Base-by-base conservation (phyloP, 2,888 invertebrate genomes). In the Bhutanitis thaidina region DNA sequence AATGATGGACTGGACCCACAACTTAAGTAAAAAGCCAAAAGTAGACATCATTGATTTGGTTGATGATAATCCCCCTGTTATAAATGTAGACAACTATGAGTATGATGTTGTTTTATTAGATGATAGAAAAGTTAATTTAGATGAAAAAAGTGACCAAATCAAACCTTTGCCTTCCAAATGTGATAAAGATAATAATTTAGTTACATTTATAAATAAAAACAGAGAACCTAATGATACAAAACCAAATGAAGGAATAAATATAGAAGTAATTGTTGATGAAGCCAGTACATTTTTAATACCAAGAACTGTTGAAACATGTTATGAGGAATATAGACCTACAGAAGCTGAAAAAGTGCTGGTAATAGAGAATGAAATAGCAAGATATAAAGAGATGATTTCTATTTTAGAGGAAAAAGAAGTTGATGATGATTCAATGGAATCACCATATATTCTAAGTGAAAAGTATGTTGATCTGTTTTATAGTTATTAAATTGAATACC, bases 321-420 rank as follows among this genome's bases (percentile, higher is more conserved):
- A 13, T 37, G 16, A 30, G 32, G 20, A 37, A 9, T 12, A 35
- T 30, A 8, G 13, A 16, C 8, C 10, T 16, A 41, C 7, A 8
- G 15, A 40, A 5, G 8, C 10, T 9, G 5, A 35, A 25, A 40
- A 45, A 15, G 8, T 35, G 10, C 16, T 20, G 3, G 13, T 7
- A 12, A 30, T 51, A 9, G 40, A 78, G 64, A 20, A 32, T 0
- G 35, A 61, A 48, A 80, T 81, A 50, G 55, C 45, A 3, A 1
- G 0, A 0, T 73, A 41, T 43, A 73, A 75, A 56, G 5, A 32
- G 5, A 16, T 15, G 5, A 67, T 82, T 40, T 53, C 54, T n/a
- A 0, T 52, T n/a, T 53, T 73, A n/a, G 80, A 80, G 30, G 55
- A 69, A 16, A 7, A 48, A 25, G 78, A 77, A 57, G 81, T 82